These are phyloP conservation scores for Plestiodon gilberti DNA, from an alignment of 2,113 vertebrate species.

Conservation along the genomic window DNA sequence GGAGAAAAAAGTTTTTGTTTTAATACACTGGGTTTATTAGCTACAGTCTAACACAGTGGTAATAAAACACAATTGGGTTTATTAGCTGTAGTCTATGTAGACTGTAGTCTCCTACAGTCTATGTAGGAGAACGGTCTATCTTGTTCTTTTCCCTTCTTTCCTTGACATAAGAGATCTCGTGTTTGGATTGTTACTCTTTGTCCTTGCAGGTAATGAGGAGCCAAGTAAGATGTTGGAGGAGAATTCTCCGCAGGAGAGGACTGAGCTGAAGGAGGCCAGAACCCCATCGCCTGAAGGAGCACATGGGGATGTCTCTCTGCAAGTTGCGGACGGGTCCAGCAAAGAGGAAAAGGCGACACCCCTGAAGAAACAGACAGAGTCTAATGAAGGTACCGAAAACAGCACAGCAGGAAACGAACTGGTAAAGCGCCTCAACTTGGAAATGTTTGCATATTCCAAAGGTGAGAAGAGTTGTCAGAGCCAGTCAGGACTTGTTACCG, in stretches of 20 bases:
- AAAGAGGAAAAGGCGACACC: not conserved
- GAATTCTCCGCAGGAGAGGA: not conserved
- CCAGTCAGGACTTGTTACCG: not conserved
- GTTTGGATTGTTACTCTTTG: not conserved
- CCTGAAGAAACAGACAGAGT: not conserved
- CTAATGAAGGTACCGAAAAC: too few species aligned
- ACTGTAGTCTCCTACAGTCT: too few species aligned
- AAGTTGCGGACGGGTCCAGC: not conserved
- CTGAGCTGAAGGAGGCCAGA: not conserved
- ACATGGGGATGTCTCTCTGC: not conserved
- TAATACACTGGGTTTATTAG: too few species aligned
- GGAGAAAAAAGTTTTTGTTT: too few species aligned
- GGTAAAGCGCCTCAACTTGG: not conserved
- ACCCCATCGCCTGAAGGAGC: rapidly evolving
- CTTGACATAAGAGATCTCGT: not conserved
- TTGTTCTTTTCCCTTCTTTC: not conserved
- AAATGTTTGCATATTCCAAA: not conserved
- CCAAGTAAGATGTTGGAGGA: not conserved
- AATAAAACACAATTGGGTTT: too few species aligned
- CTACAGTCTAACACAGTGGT: too few species aligned
- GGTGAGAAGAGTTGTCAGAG: not conserved
- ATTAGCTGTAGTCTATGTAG: too few species aligned
- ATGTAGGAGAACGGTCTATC: too few species aligned
- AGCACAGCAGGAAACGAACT: not conserved
- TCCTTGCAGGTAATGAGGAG: not conserved